Evolutionary conservation across 2,888 invertebrate species (phyloP).

Genomic region (Drosophila pseudotalamancana): DNA sequence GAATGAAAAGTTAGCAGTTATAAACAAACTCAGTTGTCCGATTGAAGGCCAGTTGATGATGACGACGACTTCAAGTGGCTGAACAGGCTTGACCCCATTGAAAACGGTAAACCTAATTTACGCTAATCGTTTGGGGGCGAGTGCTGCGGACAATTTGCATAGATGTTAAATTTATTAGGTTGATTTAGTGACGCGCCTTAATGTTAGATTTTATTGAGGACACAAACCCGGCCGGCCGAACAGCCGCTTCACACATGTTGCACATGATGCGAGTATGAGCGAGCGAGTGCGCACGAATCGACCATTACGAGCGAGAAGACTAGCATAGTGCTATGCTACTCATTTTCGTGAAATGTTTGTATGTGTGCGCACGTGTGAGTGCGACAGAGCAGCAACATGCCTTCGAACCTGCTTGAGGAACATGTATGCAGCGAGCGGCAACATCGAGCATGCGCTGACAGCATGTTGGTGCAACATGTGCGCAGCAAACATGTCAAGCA

Average conservation of each 20-base stretch:
- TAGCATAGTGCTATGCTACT: constrained; percentile 36
- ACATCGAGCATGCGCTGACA: constrained; percentile 22
- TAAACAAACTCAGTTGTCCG: constrained; percentile 7
- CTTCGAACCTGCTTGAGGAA: not conserved
- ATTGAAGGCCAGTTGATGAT: constrained; percentile 8
- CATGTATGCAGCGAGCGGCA: constrained; percentile 34
- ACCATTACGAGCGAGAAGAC: constrained; percentile 31
- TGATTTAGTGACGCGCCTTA: constrained; percentile 43
- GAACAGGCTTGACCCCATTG: constrained; percentile 44
- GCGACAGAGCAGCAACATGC: constrained; percentile 1
- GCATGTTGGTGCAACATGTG: constrained; percentile 34
- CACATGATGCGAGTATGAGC: constrained; percentile 8
- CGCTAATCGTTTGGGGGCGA: constrained; percentile 29
- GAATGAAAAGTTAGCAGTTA: constrained; percentile 2
- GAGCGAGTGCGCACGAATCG: constrained; percentile 16
- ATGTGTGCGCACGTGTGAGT: constrained; percentile 1
- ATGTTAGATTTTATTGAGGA: constrained; percentile 41
- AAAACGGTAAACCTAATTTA: constrained; percentile 28
- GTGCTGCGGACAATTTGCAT: constrained; percentile 22
- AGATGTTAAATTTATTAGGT: constrained; percentile 13
- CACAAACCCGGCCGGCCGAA: constrained; percentile 57
- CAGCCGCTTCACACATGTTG: constrained; percentile 39
- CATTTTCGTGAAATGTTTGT: constrained; percentile 46
- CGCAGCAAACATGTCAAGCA: constrained; percentile 24
- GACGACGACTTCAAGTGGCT: constrained; percentile 22